These are phyloP conservation scores for Ypsolopha sequella DNA, from an alignment of 2,888 invertebrate genomes.

Conservation along the genomic window DNA sequence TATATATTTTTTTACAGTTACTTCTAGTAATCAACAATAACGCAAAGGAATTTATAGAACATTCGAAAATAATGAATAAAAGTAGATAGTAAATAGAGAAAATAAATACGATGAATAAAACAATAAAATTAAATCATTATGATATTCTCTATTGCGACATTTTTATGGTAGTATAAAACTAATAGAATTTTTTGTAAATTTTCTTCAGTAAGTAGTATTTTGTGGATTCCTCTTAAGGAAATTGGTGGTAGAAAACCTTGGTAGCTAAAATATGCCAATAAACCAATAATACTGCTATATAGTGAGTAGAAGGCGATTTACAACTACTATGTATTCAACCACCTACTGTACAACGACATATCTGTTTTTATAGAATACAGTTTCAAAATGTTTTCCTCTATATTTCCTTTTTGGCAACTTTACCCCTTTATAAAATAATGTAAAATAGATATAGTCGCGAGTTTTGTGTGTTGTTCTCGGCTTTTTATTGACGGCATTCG, in stretches of 20 bases:
- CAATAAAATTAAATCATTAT: constrained; percentile 32
- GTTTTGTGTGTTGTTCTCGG: constrained; percentile 16
- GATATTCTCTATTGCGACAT: constrained; percentile 55
- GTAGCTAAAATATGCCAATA: constrained; percentile 32
- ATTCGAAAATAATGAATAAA: constrained; percentile 31
- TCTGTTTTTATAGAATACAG: constrained; percentile 49
- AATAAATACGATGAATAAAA: constrained; percentile 35
- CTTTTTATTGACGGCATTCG: background rate
- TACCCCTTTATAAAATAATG: constrained; percentile 16
- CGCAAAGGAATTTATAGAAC: constrained; percentile 53
- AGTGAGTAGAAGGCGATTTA: constrained; percentile 58
- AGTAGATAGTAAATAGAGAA: constrained; percentile 33
- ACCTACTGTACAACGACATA: constrained; percentile 57
- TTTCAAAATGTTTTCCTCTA: constrained; percentile 3
- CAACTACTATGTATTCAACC: constrained; percentile 38
- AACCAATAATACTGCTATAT: constrained; percentile 40
- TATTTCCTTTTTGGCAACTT: constrained; percentile 28
- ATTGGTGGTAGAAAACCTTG: constrained; percentile 14
- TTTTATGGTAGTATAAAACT: constrained; percentile 49
- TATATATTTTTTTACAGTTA: constrained; percentile 20
- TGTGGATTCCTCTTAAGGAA: constrained; percentile 37
- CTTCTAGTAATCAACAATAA: constrained; percentile 31
- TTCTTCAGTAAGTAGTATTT: constrained; percentile 48
- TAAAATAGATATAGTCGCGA: constrained; percentile 20
- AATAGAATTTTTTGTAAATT: constrained; percentile 49